These are phyloP conservation scores for Cyrtodaria siliqua DNA, from an alignment of 2,888 invertebrate genomes.

Conservation along the genomic window DNA sequence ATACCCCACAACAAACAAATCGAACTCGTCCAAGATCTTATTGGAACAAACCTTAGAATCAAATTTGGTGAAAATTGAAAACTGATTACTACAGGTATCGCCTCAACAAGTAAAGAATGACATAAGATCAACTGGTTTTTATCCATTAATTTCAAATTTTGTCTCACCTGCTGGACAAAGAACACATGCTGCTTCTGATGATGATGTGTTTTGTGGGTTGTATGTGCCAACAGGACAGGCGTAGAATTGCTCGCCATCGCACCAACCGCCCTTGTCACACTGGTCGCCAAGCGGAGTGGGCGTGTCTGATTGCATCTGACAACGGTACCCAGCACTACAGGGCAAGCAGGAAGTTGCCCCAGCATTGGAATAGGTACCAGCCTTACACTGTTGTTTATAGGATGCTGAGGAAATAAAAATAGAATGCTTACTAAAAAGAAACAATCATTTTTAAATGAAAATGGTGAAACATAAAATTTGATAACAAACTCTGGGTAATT, in stretches of 20 bases:
- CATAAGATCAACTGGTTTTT: too few species aligned
- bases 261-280: conserved; percentile 81
- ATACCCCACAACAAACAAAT: too few species aligned
- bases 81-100: too few species aligned
- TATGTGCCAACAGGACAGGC: conserved; percentile 82
- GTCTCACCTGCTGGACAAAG: conserved; percentile 79
- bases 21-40: too few species aligned
- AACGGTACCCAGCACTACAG: conserved; percentile 81
- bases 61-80: too few species aligned
- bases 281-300: conserved; percentile 73
- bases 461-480: too few species aligned
- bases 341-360: conserved; percentile 70
- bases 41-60: too few species aligned
- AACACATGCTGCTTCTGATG: conserved; percentile 67
- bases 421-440: too few species aligned
- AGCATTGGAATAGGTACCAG: conserved; percentile 81
- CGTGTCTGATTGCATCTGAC: conserved; percentile 77
- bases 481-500: too few species aligned
- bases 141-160: too few species aligned
- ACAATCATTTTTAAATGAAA: too few species aligned
- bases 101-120: too few species aligned
- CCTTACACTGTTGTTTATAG: conserved; percentile 77
- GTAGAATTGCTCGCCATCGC: conserved; percentile 79
- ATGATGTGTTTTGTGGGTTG: conserved; percentile 79
- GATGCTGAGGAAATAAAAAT: conserved; percentile 69